Conservation (phyloP, 2,888 invertebrate genomes). For the Alcis repandata region DNA sequence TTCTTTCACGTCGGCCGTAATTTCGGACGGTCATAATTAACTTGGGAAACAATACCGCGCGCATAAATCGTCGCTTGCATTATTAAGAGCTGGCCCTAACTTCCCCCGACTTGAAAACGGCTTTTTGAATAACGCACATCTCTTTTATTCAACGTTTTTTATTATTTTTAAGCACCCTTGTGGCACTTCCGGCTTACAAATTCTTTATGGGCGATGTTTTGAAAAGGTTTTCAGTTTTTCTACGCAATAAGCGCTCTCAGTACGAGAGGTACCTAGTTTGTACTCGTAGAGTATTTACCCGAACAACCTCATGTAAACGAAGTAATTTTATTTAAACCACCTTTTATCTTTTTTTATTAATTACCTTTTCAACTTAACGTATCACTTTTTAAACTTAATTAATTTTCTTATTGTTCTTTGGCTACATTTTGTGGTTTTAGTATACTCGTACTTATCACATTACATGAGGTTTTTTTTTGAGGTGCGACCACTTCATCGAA, state of each 20-base stretch:
- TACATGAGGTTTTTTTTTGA: too few species aligned
- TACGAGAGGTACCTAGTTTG: neutral
- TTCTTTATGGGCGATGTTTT: slow-evolving; percentile 38
- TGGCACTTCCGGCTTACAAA: slow-evolving; percentile 42
- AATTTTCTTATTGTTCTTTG: too few species aligned
- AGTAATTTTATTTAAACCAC: too few species aligned
- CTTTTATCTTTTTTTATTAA: too few species aligned
- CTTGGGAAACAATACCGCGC: slow-evolving; percentile 43
- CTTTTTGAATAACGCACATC: slow-evolving; percentile 44
- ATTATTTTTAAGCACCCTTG: slow-evolving; percentile 44
- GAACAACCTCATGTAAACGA: too few species aligned
- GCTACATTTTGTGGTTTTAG: too few species aligned
- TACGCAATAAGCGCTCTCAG: slow-evolving; percentile 9
- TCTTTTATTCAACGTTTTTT: slow-evolving; percentile 47
- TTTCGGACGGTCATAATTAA: slow-evolving; percentile 38
- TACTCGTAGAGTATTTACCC: too few species aligned
- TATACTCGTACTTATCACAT: too few species aligned
- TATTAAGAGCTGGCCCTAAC: slow-evolving; percentile 43
- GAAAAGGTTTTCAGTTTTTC: slow-evolving; percentile 29
- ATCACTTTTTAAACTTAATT: too few species aligned
- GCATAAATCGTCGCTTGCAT: slow-evolving; percentile 49
- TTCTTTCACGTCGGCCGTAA: slow-evolving; percentile 25
- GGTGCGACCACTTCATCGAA: too few species aligned
- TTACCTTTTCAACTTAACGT: too few species aligned
- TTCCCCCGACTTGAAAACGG: slow-evolving; percentile 44